Percentiles rank a stretch among this genome's conserved stretches.
phyloP scores from a whole-genome alignment of 2,113 vertebrate species.

The Neodontobutis hainanensis region DNA sequence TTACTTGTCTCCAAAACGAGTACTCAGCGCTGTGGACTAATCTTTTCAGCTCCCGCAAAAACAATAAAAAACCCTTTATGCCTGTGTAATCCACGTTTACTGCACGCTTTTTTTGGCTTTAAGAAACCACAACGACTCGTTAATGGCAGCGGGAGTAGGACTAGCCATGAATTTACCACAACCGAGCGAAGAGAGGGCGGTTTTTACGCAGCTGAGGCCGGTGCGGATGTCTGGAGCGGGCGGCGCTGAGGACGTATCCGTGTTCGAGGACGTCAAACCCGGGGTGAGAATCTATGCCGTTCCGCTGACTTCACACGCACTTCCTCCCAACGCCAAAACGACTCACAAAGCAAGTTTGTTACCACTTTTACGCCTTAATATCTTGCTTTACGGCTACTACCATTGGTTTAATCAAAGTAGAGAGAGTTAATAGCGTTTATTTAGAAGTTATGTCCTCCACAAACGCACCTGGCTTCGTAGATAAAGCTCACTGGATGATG shows the following conservation, averaged over 20 bases:
- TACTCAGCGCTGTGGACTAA: not conserved
- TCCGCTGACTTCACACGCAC: constrained; percentile 3
- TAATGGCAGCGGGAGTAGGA: constrained; percentile 83
- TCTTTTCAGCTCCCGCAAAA: not conserved
- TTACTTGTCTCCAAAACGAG: constrained; percentile 4
- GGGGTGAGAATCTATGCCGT: constrained; percentile 57
- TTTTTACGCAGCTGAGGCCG: constrained; percentile 86
- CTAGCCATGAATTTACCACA: constrained; percentile 76
- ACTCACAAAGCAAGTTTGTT: not conserved
- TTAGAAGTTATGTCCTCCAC: constrained; percentile 18
- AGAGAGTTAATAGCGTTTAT: not conserved
- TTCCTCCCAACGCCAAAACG: not conserved
- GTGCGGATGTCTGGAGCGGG: constrained; percentile 83
- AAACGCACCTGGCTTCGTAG: constrained; percentile 33
- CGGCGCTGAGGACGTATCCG: constrained; percentile 80
- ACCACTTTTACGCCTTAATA: not conserved
- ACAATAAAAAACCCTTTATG: not conserved
- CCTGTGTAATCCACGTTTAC: not conserved
- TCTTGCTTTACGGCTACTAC: not conserved
- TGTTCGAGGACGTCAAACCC: constrained; percentile 90
- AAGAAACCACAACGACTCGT: not conserved
- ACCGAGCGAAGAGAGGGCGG: constrained; percentile 79
- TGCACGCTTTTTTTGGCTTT: not conserved
- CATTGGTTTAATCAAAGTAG: not conserved
- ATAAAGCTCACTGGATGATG: not conserved